Percentiles rank a stretch among this genome's conserved stretches.
Evolutionary conservation across 2,797 vertebrate genomes (phyloP).

Genomic region (Tragelaphus oryx): DNA sequence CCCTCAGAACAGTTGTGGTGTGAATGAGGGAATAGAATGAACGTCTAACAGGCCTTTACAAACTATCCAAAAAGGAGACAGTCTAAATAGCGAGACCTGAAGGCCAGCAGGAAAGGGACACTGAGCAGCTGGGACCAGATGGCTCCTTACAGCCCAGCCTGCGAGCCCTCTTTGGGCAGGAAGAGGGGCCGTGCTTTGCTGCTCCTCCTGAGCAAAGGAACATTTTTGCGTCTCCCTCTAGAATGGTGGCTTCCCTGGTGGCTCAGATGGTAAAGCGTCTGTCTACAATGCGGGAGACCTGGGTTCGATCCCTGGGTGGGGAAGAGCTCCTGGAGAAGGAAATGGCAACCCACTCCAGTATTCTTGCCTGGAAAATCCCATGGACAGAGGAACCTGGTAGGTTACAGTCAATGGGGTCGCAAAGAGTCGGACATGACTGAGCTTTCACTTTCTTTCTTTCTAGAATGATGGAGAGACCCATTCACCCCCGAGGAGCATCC

Average conservation of each 20-base stretch:
- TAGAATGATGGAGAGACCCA: not conserved
- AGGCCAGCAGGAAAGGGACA: not conserved
- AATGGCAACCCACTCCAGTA: no score
- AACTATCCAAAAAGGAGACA: not conserved
- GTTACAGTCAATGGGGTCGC: no score
- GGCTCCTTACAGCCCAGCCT: not conserved
- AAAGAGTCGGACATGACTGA: no score
- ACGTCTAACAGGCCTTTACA: not conserved
- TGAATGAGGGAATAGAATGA: not conserved
- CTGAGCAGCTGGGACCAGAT: not conserved
- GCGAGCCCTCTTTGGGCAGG: rapidly evolving
- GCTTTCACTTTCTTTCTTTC: no score
- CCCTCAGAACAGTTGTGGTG: not conserved
- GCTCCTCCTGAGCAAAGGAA: not conserved
- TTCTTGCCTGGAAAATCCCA: no score
- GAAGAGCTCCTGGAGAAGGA: no score
- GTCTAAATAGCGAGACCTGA: not conserved
- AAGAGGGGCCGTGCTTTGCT: not conserved
- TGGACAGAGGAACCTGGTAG: no score
- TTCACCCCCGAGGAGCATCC: not conserved
- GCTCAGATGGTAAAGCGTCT: no score
- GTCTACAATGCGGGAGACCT: no score
- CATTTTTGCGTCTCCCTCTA: not conserved
- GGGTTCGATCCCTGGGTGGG: no score
- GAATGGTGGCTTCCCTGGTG: not conserved